These are phyloP conservation scores for Tapirus indicus DNA, from an alignment of 2,797 vertebrate species.

Conservation along the genomic window DNA sequence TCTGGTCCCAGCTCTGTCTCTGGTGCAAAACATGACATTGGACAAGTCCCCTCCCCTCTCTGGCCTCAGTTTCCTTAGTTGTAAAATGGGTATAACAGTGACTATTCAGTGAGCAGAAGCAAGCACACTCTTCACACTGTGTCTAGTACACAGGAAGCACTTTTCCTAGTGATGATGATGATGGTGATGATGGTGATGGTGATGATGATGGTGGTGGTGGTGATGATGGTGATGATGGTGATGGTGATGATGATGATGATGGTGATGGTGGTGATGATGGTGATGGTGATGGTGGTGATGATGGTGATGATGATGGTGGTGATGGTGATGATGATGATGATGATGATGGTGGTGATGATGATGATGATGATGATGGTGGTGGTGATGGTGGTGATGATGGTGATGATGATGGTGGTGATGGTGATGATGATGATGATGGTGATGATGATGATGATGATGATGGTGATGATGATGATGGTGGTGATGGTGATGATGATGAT, in stretches of 20 bases:
- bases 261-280: too few species aligned
- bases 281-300: too few species aligned
- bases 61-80: neutral
- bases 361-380: too few species aligned
- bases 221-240: too few species aligned
- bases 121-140: neutral
- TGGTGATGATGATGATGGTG: neutral
- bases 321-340: rapidly evolving
- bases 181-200: neutral
- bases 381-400: rapidly evolving
- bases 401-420: neutral
- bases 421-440: rapidly evolving
- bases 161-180: neutral
- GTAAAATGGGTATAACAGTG: neutral
- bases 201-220: too few species aligned
- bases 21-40: neutral
- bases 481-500: rapidly evolving
- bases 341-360: neutral
- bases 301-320: neutral
- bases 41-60: neutral
- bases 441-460: neutral
- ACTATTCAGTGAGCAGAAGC: neutral
- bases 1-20: neutral
- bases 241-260: too few species aligned
- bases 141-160: too few species aligned